Evolutionary conservation across 2,888 invertebrate species (phyloP).

Genomic region (Euzetes globulus): DNA sequence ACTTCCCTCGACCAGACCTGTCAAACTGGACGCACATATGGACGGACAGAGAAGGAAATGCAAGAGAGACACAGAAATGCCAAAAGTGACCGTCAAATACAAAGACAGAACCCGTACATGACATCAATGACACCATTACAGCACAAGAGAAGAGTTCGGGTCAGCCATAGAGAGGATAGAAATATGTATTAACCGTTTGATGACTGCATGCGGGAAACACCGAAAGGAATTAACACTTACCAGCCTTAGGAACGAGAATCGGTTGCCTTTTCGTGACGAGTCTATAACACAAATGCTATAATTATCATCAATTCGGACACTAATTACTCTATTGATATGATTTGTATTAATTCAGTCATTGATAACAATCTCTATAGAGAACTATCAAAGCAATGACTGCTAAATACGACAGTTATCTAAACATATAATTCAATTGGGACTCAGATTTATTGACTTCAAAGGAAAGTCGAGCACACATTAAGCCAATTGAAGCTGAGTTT

Average conservation of each 20-base stretch:
- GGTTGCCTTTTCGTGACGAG: slow-evolving; percentile 15
- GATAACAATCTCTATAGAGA: too few relatives aligned
- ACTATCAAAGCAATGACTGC: too few relatives aligned
- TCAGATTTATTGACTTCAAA: too few relatives aligned
- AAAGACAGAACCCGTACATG: not conserved
- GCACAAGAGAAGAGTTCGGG: not conserved
- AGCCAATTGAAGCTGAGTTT: too few relatives aligned
- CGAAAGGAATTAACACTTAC: slow-evolving; percentile 45
- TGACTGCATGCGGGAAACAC: slow-evolving; percentile 5
- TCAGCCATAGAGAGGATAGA: not conserved
- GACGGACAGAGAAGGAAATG: slow-evolving; percentile 39
- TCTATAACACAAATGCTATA: not conserved
- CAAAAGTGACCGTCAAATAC: slow-evolving; percentile 24
- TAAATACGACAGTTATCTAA: too few relatives aligned
- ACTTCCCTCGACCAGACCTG: slow-evolving; percentile 52
- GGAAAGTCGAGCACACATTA: too few relatives aligned
- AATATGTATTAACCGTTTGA: not conserved
- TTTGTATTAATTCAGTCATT: too few relatives aligned
- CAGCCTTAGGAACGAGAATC: slow-evolving; percentile 48
- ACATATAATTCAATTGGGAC: too few relatives aligned
- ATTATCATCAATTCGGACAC: not conserved
- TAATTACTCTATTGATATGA: not conserved
- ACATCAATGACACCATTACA: slow-evolving; percentile 14
- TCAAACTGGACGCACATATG: slow-evolving; percentile 50
- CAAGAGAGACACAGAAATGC: slow-evolving; percentile 33